Conservation (phyloP, 2,113 vertebrate species). For the Neomonachus schauinslandi region DNA sequence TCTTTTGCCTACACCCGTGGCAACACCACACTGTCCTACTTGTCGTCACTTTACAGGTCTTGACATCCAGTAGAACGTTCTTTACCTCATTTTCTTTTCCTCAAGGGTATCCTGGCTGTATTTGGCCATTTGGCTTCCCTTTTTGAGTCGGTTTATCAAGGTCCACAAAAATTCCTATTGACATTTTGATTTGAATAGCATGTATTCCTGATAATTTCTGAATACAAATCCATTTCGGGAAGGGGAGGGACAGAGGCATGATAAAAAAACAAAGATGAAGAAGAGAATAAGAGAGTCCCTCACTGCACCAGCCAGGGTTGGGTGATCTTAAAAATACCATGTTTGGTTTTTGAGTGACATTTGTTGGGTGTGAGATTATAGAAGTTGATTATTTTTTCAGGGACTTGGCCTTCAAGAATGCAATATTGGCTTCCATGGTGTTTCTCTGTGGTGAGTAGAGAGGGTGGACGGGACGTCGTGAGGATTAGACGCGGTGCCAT, state of each 20-base stretch:
- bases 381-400: neutral
- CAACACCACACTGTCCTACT: neutral
- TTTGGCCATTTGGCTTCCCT: neutral
- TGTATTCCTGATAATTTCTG: neutral
- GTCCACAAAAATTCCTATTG: neutral
- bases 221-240: neutral
- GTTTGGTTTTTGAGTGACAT: neutral
- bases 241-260: neutral
- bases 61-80: neutral
- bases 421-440: neutral
- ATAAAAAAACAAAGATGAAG: neutral
- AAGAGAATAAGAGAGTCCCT: neutral
- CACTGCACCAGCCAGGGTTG: neutral
- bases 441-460: neutral
- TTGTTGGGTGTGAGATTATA: neutral
- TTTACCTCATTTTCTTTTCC: neutral
- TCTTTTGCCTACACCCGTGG: neutral
- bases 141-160: neutral
- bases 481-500: neutral
- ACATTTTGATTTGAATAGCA: neutral
- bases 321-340: neutral
- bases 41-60: neutral
- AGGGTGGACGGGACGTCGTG: fast-evolving
- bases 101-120: neutral
- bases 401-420: neutral